phyloP scores from a whole-genome alignment of 2,888 invertebrate species.

The Lithosia quadra region DNA sequence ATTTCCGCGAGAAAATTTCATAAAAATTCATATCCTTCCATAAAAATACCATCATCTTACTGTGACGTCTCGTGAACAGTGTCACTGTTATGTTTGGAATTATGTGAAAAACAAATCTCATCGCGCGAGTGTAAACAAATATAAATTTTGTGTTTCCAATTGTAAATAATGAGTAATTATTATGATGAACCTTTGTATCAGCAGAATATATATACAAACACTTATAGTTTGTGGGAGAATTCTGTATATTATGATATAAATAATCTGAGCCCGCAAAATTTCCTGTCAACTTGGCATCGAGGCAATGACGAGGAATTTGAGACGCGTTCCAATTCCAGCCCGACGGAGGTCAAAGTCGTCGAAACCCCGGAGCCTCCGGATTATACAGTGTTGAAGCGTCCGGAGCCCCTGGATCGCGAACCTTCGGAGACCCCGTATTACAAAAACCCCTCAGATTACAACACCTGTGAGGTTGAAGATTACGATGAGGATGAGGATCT shows the following conservation, averaged over 20 bases:
- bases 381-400: not conserved
- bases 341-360: conserved; percentile 24
- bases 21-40: conserved; percentile 26
- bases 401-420: not conserved
- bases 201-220: conserved; percentile 50
- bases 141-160: conserved; percentile 36
- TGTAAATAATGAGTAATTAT: conserved; percentile 51
- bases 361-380: conserved; percentile 27
- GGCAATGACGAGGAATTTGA: conserved; percentile 41
- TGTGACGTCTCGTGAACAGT: conserved; percentile 14
- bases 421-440: not conserved
- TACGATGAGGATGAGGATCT: not conserved
- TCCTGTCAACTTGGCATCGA: conserved; percentile 38
- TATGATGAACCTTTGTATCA: conserved; percentile 39
- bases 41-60: conserved; percentile 6
- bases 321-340: conserved; percentile 35
- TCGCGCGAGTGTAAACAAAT: conserved; percentile 47
- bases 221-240: conserved; percentile 59
- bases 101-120: conserved; percentile 44
- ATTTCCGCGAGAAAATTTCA: conserved; percentile 23
- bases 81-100: conserved; percentile 26
- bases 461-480: not conserved
- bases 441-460: not conserved
- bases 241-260: conserved; percentile 59
- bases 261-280: conserved; percentile 53